These are phyloP conservation scores for Tetropium fuscum DNA, from an alignment of 2,888 invertebrate species.

Conservation along the genomic window DNA sequence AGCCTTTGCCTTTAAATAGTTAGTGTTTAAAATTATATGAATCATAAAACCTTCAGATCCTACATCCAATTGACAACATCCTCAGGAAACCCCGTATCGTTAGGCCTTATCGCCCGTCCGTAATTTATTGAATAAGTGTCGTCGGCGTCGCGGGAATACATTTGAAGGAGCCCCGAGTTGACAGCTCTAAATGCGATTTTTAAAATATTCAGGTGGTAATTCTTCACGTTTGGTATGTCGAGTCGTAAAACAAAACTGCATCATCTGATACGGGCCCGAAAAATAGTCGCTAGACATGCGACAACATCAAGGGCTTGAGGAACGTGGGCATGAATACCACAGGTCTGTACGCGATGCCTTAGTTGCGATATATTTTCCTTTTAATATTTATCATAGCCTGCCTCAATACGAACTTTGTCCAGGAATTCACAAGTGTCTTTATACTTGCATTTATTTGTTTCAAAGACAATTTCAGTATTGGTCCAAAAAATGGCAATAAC, in stretches of 20 bases:
- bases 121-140: constrained; percentile 36
- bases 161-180: constrained; percentile 33
- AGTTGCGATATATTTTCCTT: background rate
- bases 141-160: constrained; percentile 40
- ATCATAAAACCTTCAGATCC: too few species aligned
- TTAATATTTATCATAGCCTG: background rate
- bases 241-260: constrained; percentile 45
- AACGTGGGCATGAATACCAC: background rate
- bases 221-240: constrained; percentile 46
- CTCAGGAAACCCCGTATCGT: too few species aligned
- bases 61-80: too few species aligned
- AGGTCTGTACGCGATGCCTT: background rate
- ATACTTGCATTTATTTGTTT: too few species aligned
- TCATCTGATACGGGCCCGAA: constrained; percentile 36
- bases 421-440: too few species aligned
- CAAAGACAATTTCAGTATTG: too few species aligned
- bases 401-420: background rate
- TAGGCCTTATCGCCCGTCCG: constrained; percentile 25
- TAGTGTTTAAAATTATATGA: too few species aligned
- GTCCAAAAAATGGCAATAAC: too few species aligned
- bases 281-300: constrained; percentile 43
- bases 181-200: constrained; percentile 40
- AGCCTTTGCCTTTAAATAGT: too few species aligned
- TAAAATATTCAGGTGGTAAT: constrained; percentile 46
- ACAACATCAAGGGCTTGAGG: constrained; percentile 19